Percentiles rank a stretch among this genome's conserved stretches.
Evolutionary conservation across 2,888 invertebrate species (phyloP).

Genomic region (Hesperia comma): DNA sequence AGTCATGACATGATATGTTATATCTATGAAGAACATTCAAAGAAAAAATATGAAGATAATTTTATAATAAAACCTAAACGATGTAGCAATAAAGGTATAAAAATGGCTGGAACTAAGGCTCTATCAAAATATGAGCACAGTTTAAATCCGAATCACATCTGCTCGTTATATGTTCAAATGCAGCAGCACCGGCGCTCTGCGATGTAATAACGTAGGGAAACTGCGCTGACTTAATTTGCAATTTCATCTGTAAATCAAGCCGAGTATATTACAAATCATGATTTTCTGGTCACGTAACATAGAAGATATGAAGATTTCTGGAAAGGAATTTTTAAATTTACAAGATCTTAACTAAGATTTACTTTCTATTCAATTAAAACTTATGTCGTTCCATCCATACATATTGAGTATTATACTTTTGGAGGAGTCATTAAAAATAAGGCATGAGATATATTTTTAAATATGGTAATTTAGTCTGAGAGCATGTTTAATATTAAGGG

Average conservation of each 20-base stretch:
- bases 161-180: constrained; percentile 22
- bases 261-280: background rate
- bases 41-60: background rate
- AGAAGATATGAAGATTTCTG: background rate
- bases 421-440: no score
- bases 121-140: constrained; percentile 29
- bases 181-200: constrained; percentile 4
- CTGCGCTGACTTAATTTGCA: constrained; percentile 25
- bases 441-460: no score
- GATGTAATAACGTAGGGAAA: constrained; percentile 17
- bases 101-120: background rate
- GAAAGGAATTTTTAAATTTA: no score
- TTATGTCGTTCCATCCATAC: no score
- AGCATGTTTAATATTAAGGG: no score
- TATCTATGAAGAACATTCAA: background rate
- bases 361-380: no score
- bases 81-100: background rate
- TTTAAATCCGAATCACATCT: constrained; percentile 27
- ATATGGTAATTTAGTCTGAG: no score
- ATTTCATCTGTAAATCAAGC: constrained; percentile 21
- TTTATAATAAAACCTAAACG: background rate
- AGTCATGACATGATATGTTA: background rate
- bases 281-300: background rate
- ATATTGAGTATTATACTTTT: no score
- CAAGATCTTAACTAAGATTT: no score